Evolutionary conservation across 2,113 vertebrate genomes (phyloP).

Genomic region (Phylloscopus trochilus): DNA sequence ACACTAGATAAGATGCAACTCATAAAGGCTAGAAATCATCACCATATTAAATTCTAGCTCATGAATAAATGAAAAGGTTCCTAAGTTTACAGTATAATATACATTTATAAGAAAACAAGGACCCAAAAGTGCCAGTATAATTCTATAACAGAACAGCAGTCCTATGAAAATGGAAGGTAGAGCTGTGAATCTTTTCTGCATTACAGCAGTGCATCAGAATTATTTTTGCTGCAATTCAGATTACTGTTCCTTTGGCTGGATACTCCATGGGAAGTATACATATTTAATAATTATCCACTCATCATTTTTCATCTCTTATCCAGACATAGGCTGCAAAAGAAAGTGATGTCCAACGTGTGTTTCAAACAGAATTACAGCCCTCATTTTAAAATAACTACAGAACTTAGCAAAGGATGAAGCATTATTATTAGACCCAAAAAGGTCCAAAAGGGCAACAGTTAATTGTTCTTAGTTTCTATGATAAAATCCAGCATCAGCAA

Average conservation of each 20-base stretch:
- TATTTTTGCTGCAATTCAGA: constrained; percentile 66
- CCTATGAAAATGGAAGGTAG: constrained; percentile 52
- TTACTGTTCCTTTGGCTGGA: constrained; percentile 43
- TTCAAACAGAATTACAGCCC: background rate
- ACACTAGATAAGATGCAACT: constrained; percentile 55
- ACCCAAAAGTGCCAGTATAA: constrained; percentile 66
- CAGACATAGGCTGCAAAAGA: background rate
- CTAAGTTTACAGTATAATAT: constrained; percentile 75
- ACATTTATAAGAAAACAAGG: constrained; percentile 74
- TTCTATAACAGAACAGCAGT: constrained; percentile 51
- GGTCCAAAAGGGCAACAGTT: background rate
- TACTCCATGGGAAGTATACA: background rate
- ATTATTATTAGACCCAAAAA: background rate
- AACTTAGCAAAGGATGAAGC: background rate
- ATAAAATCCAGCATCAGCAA: constrained; percentile 24
- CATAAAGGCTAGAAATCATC: constrained; percentile 73
- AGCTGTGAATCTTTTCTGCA: constrained; percentile 60
- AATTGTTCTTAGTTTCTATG: background rate
- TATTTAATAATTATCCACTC: constrained; percentile 39
- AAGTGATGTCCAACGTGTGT: background rate
- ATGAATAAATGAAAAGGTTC: constrained; percentile 78
- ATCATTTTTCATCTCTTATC: background rate
- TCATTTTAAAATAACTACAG: background rate
- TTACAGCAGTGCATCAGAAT: constrained; percentile 64
- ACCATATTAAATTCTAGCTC: constrained; percentile 74